Percentiles rank a stretch among this genome's conserved stretches.
These are phyloP conservation scores for Chrysolophus pictus DNA, from an alignment of 2,797 vertebrate species.

Conservation along the genomic window DNA sequence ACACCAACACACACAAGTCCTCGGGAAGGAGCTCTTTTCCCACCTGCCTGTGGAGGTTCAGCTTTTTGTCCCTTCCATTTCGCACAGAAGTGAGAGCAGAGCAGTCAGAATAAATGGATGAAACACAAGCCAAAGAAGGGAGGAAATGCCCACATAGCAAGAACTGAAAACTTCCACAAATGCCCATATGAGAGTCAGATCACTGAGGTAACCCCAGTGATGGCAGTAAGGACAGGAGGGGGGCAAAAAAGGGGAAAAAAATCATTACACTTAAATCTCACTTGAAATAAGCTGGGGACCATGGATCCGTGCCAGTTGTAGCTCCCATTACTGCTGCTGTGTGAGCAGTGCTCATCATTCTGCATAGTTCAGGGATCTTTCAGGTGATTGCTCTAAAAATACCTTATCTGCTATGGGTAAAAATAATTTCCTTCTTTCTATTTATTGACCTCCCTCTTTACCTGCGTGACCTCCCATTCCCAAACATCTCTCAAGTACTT, in stretches of 20 bases:
- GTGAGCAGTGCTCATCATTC: conserved; percentile 37
- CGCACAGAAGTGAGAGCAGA: not conserved
- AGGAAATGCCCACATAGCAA: not conserved
- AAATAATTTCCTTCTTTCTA: conserved; percentile 56
- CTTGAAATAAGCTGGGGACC: not conserved
- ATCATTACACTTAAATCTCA: not conserved
- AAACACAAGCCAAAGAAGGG: not conserved
- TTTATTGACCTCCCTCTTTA: conserved; percentile 53
- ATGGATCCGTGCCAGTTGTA: conserved; percentile 6
- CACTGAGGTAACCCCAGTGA: not conserved
- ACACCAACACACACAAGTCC: not conserved
- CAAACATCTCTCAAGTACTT: conserved; percentile 19
- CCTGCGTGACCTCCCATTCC: conserved; percentile 15
- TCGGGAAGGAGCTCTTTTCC: not conserved
- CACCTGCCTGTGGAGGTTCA: accelerated
- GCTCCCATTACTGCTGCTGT: not conserved
- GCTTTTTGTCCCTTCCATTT: not conserved
- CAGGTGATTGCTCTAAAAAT: conserved; percentile 71
- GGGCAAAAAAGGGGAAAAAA: not conserved
- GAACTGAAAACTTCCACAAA: not conserved
- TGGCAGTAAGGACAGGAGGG: not conserved
- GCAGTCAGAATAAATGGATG: not conserved
- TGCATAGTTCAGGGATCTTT: conserved; percentile 18
- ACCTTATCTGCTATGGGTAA: conserved; percentile 53
- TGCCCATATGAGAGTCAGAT: accelerated